These are phyloP conservation scores for Limnodromus scolopaceus DNA, from an alignment of 2,797 vertebrate species.

Conservation along the genomic window DNA sequence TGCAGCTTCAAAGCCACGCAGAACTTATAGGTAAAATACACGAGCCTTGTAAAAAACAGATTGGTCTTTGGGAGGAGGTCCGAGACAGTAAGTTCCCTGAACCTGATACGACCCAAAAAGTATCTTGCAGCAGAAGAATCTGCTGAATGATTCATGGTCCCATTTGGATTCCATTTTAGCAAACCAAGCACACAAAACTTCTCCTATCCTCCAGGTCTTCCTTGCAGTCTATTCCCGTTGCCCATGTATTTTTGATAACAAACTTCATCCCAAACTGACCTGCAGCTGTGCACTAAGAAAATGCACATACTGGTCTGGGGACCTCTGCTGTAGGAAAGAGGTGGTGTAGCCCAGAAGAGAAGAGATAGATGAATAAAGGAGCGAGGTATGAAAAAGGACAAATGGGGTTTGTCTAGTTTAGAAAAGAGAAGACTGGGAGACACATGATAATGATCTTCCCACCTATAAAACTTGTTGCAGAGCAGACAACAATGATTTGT, in stretches of 20 bases:
- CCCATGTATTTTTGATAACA: not conserved
- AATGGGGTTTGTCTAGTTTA: not conserved
- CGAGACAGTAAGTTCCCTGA: not conserved
- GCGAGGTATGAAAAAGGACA: not conserved
- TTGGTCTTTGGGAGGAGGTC: not conserved
- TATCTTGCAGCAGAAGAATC: not conserved
- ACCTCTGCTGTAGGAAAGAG: not conserved
- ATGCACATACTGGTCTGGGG: not conserved
- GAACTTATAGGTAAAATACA: not conserved
- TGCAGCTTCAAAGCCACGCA: not conserved
- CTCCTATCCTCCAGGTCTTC: not conserved
- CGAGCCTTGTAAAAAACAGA: not conserved
- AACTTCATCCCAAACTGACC: not conserved
- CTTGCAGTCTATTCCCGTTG: not conserved
- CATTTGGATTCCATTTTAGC: not conserved
- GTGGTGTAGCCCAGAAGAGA: not conserved
- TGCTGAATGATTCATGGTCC: not conserved
- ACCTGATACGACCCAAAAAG: not conserved
- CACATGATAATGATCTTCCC: conserved; percentile 12
- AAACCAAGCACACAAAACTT: not conserved
- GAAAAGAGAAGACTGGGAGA: not conserved
- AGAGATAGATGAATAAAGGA: not conserved
- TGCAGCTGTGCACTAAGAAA: not conserved
- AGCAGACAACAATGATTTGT: conserved; percentile 40
- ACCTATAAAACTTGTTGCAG: conserved; percentile 19